Conservation (phyloP, 2,113 vertebrate genomes). For the Clarias gariepinus region DNA sequence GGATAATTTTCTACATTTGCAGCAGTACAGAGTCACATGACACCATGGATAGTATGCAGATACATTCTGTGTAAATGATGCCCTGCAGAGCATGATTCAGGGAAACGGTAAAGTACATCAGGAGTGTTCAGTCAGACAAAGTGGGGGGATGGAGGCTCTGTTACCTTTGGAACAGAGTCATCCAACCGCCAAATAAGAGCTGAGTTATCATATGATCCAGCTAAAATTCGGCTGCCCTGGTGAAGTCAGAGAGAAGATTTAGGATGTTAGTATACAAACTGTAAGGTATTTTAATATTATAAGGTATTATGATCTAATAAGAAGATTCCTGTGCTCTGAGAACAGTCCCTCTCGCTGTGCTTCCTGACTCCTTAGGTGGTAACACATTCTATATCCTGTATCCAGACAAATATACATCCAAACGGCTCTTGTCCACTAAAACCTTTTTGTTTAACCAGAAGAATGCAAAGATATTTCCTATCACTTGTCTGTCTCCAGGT, state of each 20-base stretch:
- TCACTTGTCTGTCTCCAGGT: too few relatives aligned
- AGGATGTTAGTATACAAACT: slow-evolving; percentile 12
- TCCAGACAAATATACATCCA: too few relatives aligned
- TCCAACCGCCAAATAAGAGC: slow-evolving; percentile 83
- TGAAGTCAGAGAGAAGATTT: slow-evolving; percentile 2
- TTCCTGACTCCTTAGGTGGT: too few relatives aligned
- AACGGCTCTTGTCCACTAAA: too few relatives aligned
- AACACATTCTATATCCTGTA: too few relatives aligned
- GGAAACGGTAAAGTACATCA: slow-evolving; percentile 24
- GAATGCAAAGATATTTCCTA: too few relatives aligned
- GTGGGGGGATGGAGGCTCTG: slow-evolving; percentile 27
- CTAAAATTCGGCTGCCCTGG: slow-evolving; percentile 78
- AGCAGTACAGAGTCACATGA: slow-evolving; percentile 3
- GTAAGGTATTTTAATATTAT: too few relatives aligned
- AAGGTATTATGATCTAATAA: too few relatives aligned
- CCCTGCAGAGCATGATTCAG: slow-evolving; percentile 25
- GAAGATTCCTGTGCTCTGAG: too few relatives aligned
- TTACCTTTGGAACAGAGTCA: slow-evolving; percentile 76
- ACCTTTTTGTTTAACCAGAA: too few relatives aligned
- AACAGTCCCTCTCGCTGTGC: too few relatives aligned
- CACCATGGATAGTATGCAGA: not conserved
- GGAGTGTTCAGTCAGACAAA: not conserved
- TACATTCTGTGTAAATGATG: slow-evolving; percentile 33
- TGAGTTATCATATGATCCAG: slow-evolving; percentile 81
- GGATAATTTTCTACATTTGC: slow-evolving; percentile 7